A percentile compares a stretch with the other conserved stretches of the same genome.
phyloP scores from a whole-genome alignment of 2,797 vertebrate genomes.

The Alexandromys oeconomus region DNA sequence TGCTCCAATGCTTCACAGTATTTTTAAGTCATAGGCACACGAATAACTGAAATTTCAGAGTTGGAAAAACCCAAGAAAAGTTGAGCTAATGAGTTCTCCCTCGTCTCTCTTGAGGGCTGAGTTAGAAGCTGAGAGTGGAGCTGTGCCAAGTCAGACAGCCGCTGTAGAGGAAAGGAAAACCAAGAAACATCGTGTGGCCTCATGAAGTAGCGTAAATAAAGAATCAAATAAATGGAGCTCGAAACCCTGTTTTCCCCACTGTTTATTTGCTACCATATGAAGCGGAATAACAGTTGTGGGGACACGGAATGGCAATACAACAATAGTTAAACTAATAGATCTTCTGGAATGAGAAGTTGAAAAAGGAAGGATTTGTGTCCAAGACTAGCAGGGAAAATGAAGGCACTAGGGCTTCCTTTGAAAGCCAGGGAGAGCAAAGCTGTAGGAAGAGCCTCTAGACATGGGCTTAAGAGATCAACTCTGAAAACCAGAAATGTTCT shows the following conservation, averaged over 20 bases:
- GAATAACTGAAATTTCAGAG: conserved; percentile 6
- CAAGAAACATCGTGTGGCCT: neutral
- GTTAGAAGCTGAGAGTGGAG: neutral
- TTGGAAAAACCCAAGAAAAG: neutral
- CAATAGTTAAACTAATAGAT: neutral
- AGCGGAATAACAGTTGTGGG: neutral
- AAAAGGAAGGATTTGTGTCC: neutral
- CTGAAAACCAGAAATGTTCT: neutral
- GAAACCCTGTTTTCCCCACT: neutral
- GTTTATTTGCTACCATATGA: neutral
- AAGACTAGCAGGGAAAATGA: neutral
- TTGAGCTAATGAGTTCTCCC: neutral
- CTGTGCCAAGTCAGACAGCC: neutral
- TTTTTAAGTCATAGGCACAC: neutral
- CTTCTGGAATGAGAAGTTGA: neutral
- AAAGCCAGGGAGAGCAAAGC: neutral
- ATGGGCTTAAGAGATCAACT: neutral
- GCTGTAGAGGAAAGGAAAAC: neutral
- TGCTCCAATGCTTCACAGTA: neutral
- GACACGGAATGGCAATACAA: neutral
- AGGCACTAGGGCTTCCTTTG: neutral
- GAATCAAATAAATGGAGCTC: neutral
- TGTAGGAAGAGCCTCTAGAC: neutral
- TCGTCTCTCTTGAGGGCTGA: neutral
- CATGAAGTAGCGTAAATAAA: neutral